phyloP scores from a whole-genome alignment of 1,140 invertebrate genomes.

The Daktulosphaira vitifoliae region DNA sequence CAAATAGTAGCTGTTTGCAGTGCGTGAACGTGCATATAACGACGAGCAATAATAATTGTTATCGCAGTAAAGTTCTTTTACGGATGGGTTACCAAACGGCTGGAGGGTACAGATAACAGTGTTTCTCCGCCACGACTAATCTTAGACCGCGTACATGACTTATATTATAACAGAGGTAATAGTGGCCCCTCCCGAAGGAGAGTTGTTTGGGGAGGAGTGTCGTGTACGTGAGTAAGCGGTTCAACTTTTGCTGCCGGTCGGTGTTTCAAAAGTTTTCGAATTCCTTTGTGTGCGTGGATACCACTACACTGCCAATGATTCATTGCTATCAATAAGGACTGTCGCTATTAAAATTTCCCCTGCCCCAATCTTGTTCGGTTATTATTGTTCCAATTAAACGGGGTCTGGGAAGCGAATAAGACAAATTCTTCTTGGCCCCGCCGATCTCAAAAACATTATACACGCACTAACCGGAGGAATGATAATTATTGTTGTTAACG shows the following conservation, averaged over 20 bases:
- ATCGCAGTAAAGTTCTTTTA: not conserved
- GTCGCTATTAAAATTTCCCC: conserved; percentile 21
- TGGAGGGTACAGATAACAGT: not conserved
- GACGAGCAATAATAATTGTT: not conserved
- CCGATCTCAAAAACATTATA: not conserved
- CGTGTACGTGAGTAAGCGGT: not conserved
- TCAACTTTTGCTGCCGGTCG: not conserved
- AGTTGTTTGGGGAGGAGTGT: not conserved
- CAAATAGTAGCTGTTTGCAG: not conserved
- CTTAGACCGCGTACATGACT: not conserved
- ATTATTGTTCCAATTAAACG: conserved; percentile 28
- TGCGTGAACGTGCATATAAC: too few relatives aligned
- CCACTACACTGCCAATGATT: conserved; percentile 1
- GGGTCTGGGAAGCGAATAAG: conserved; percentile 7
- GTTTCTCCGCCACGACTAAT: not conserved
- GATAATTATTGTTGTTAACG: conserved; percentile 23
- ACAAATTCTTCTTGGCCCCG: conserved; percentile 7
- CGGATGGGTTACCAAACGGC: not conserved
- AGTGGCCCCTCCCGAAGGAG: not conserved
- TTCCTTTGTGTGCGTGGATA: not conserved
- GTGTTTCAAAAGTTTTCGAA: conserved; percentile 23
- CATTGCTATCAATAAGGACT: conserved; percentile 22
- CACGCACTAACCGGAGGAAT: not conserved
- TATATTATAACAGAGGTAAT: not conserved
- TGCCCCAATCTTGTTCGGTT: not conserved